Evolutionary conservation across 2,888 invertebrate species (phyloP), one percentile per base, ranked within the genome.

Genomic region (Operophtera brumata): DNA sequence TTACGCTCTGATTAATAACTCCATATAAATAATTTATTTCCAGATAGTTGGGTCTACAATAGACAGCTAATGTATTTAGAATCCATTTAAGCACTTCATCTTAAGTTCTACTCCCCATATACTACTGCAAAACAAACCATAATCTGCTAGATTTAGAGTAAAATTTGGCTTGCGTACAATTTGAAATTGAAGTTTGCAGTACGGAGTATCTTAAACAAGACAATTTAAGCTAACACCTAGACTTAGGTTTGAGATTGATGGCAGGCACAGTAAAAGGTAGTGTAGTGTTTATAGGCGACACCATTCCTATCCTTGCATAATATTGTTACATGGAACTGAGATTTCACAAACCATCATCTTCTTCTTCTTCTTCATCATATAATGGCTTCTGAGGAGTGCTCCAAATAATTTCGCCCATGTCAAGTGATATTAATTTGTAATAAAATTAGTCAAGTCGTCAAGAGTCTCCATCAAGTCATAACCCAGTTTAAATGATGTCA

Each of bases 191-290:
- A 66, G 67, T 69, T 67, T 57, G 60, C 63, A 57, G 63, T 61
- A 49, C 54, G 63, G 57, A 64, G 61, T 60, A 64, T 61, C 64
- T 71, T 70, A 69, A 60, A 67, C 67, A 65, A 63, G 70, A 73
- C 71, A 73, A 69, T 75, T 73, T 75, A 66, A 66, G 70, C 70
- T 74, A 73, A 75, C 69, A 71, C 74, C 73, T 71, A 72, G 75
- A 59, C 62, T 75, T 74, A 73, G 69, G 69, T 73, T 66, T 56
- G 63, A 70, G 70, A 75, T 75, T 74, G 71, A 74, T 72, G 57
- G 59, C 57, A 55, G 32, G 54, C 57, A 44, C 49, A 57, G 65
- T 26, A 11, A 32, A 64, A 56, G 54, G 62, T 62, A 57, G 55
- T 62, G 47, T 50, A 49, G 45, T 30, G 26, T 26, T 47, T 51